phyloP scores from a whole-genome alignment of 1,140 invertebrate genomes.

The Zaprionus camerounensis region DNA sequence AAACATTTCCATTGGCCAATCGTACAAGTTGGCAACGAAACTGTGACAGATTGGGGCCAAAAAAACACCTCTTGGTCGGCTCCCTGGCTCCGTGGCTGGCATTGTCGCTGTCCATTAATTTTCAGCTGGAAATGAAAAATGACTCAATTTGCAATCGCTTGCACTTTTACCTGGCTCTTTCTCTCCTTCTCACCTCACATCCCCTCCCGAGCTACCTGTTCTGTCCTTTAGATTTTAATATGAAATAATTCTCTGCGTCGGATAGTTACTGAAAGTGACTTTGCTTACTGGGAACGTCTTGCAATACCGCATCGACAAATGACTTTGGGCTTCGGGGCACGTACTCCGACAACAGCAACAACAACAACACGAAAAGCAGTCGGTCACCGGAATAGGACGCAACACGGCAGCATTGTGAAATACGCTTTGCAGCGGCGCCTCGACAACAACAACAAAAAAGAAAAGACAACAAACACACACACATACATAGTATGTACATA shows the following conservation, averaged over 20 bases:
- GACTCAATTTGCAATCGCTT: conserved; percentile 68
- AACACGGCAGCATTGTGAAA: conserved; percentile 30
- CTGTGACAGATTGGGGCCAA: conserved; percentile 66
- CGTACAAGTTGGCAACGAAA: conserved; percentile 35
- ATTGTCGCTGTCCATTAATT: conserved; percentile 41
- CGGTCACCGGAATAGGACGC: conserved; percentile 7
- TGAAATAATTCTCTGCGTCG: conserved; percentile 59
- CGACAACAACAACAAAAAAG: conserved; percentile 26
- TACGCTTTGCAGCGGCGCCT: conserved; percentile 34
- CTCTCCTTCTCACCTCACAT: not conserved
- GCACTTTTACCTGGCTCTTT: conserved; percentile 20
- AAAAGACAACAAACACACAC: not conserved
- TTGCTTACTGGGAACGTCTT: conserved; percentile 68
- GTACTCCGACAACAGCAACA: conserved; percentile 29
- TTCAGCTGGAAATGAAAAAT: conserved; percentile 68
- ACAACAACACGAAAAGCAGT: not conserved
- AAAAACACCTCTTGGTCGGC: conserved; percentile 30
- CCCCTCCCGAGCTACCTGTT: not conserved
- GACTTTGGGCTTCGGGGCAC: conserved; percentile 56
- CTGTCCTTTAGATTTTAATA: conserved; percentile 57
- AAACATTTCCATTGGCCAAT: conserved; percentile 33
- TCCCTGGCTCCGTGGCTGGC: not conserved
- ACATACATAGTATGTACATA: conserved; percentile 22
- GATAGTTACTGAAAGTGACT: conserved; percentile 62
- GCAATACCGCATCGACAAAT: conserved; percentile 69